Conservation (phyloP, 2,797 vertebrate species). For the Cyclura pinguis region DNA sequence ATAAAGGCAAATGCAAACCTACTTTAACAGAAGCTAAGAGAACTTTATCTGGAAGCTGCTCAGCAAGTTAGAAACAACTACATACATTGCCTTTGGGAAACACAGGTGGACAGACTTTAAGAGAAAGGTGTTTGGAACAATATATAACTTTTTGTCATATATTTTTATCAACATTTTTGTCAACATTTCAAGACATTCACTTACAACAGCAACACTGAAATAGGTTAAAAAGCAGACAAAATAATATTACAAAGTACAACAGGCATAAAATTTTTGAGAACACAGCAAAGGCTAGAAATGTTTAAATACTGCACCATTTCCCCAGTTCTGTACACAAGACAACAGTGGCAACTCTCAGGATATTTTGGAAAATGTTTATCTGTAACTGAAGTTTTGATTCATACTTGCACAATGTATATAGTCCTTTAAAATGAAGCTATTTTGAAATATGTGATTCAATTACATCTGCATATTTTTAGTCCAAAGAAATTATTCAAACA, state of each 20-base stretch:
- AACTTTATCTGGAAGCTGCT: not conserved
- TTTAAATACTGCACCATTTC: not conserved
- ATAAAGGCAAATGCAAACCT: constrained; percentile 19
- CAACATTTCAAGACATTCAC: not conserved
- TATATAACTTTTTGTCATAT: not conserved
- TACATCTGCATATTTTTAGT: not conserved
- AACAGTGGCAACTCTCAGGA: not conserved
- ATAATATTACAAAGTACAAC: not conserved
- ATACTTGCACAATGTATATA: not conserved
- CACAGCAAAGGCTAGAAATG: not conserved
- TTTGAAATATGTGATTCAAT: not conserved
- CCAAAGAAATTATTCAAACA: not conserved
- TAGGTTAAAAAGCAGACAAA: not conserved
- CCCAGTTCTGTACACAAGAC: not conserved
- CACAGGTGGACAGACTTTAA: not conserved
- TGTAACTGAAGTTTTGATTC: not conserved
- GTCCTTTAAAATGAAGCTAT: not conserved
- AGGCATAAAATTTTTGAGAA: not conserved
- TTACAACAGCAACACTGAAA: not conserved
- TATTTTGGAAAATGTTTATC: not conserved
- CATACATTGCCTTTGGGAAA: not conserved
- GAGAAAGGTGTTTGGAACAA: not conserved
- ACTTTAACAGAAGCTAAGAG: not conserved
- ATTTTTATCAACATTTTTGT: not conserved
- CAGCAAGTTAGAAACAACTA: not conserved